These are phyloP conservation scores for Melangyna quadrimaculata DNA, from an alignment of 2,888 invertebrate species.

Conservation along the genomic window DNA sequence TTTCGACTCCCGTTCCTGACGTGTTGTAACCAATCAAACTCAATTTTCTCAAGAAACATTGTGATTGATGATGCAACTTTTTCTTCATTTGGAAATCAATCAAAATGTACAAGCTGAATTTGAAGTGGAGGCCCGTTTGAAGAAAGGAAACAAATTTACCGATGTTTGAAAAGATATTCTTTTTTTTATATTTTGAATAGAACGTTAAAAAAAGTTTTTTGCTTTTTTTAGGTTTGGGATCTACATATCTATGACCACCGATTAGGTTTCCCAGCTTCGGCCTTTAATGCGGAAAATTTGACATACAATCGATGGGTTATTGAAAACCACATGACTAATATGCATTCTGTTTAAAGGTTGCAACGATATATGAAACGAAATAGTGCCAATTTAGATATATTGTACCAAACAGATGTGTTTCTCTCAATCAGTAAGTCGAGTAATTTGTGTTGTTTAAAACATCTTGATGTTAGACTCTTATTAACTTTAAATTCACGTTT, in stretches of 20 bases:
- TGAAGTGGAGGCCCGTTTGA: constrained; percentile 78
- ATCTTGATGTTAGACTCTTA: constrained; percentile 68
- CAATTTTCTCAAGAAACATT: constrained; percentile 31
- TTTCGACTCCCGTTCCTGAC: constrained; percentile 77
- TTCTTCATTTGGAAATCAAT: constrained; percentile 74
- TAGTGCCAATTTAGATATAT: constrained; percentile 86
- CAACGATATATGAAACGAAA: constrained; percentile 90
- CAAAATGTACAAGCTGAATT: constrained; percentile 38
- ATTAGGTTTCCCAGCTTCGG: constrained; percentile 89
- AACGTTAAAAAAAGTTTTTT: background rate
- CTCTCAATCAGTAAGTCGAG: constrained; percentile 90
- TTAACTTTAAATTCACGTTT: constrained; percentile 87
- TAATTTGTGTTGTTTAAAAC: background rate
- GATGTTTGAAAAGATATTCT: constrained; percentile 82
- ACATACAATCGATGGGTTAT: constrained; percentile 89
- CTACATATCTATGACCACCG: constrained; percentile 86
- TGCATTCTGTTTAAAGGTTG: constrained; percentile 91
- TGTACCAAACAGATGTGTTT: constrained; percentile 94
- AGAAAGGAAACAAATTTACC: constrained; percentile 88
- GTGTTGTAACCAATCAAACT: constrained; percentile 77
- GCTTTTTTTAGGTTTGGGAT: constrained; percentile 81
- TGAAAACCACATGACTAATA: constrained; percentile 88
- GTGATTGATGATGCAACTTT: constrained; percentile 4
- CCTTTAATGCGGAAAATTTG: constrained; percentile 91
- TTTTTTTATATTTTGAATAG: background rate